phyloP scores from a whole-genome alignment of 1,140 invertebrate species.

The Metaphire vulgaris region DNA sequence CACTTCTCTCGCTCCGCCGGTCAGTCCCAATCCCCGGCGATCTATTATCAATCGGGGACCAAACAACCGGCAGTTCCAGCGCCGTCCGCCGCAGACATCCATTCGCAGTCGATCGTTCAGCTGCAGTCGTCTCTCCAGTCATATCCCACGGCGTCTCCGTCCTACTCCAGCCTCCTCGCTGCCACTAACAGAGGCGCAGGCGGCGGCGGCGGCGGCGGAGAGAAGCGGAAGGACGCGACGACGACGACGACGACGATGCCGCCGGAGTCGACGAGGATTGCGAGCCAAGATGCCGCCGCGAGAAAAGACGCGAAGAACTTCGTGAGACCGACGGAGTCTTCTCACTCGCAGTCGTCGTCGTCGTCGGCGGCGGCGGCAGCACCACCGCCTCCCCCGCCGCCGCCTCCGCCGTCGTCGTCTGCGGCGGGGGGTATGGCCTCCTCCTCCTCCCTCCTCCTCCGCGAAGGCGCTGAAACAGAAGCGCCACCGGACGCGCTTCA shows the following conservation, averaged over 20 bases:
- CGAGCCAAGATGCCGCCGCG: not conserved
- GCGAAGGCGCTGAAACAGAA: slow-evolving; percentile 66
- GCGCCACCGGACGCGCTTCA: slow-evolving; percentile 84
- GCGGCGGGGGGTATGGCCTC: no score
- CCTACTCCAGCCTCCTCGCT: not conserved
- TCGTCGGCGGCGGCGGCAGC: not conserved
- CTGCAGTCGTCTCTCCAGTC: not conserved
- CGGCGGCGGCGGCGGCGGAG: no score
- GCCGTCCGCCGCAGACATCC: no score
- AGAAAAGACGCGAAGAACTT: not conserved
- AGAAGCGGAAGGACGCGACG: no score
- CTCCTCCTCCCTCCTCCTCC: no score
- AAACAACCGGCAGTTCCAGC: no score
- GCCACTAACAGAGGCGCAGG: not conserved
- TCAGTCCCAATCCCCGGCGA: not conserved
- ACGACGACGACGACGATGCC: no score
- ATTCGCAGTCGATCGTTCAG: not conserved
- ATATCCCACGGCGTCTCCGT: not conserved
- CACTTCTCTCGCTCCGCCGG: not conserved
- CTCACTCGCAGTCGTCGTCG: not conserved
- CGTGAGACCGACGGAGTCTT: not conserved
- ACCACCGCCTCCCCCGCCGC: not conserved
- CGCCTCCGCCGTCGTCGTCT: not conserved
- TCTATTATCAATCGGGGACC: not conserved
- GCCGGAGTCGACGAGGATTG: not conserved